phyloP scores from a whole-genome alignment of 2,888 invertebrate genomes.

The Drosophila algonquin region DNA sequence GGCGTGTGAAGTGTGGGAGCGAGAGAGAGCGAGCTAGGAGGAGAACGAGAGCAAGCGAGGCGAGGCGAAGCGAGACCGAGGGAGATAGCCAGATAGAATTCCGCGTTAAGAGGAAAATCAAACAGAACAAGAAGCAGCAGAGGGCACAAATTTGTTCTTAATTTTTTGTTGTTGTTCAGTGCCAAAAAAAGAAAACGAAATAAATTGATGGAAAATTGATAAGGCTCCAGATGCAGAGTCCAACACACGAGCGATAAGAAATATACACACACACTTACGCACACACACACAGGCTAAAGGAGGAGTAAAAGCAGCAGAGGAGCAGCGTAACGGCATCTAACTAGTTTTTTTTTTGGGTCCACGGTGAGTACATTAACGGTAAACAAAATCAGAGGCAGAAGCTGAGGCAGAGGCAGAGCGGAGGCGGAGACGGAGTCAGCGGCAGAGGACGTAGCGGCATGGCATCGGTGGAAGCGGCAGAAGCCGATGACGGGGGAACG shows the following conservation, averaged over 20 bases:
- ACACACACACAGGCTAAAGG: background rate
- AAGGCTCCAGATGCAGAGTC: slow-evolving; percentile 38
- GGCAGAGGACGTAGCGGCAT: slow-evolving; percentile 23
- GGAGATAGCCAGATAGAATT: slow-evolving; percentile 21
- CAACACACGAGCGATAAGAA: slow-evolving; percentile 34
- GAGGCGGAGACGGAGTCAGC: background rate
- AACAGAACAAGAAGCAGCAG: slow-evolving; percentile 12
- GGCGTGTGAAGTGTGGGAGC: slow-evolving; percentile 28
- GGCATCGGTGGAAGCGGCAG: background rate
- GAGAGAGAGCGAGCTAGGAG: slow-evolving; percentile 12
- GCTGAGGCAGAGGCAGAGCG: too few species aligned
- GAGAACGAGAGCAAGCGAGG: background rate
- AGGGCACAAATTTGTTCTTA: slow-evolving; percentile 14
- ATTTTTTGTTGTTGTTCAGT: slow-evolving; percentile 32
- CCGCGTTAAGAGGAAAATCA: slow-evolving; percentile 14
- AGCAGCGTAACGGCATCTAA: slow-evolving; percentile 56
- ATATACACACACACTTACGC: slow-evolving; percentile 11
- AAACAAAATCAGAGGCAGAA: slow-evolving; percentile 56
- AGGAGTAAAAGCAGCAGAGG: slow-evolving; percentile 7
- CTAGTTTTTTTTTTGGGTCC: slow-evolving; percentile 23
- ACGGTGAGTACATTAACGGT: slow-evolving; percentile 62
- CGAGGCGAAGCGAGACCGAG: background rate
- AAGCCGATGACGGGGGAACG: too few species aligned
- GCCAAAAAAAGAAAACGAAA: slow-evolving; percentile 16
- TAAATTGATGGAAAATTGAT: slow-evolving; percentile 67